Base-by-base conservation (phyloP, 2,888 invertebrate species). In the Cinara cedri region DNA sequence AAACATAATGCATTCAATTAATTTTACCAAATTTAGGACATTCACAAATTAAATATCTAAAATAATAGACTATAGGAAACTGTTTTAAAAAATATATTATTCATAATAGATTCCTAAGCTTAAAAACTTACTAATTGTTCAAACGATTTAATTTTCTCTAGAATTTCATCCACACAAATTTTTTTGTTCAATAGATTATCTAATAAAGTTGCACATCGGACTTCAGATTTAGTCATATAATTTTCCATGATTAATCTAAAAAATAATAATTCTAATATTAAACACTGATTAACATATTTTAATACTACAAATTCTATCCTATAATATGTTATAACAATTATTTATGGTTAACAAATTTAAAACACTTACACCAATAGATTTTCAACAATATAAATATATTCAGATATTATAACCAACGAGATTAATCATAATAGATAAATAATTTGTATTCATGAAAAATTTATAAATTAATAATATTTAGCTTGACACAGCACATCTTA, bases 161-260 rank as follows among this genome's bases (percentile, higher is more conserved):
- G 21, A 60, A 78, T 62, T 6, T 60, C 70, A n/a, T 70, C 34
- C 4, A 42, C 34, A 57, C 60, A 8, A 1, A 78, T 78, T 13
- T 78, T 78, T 70, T 78, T 60, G 24, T 70, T 21, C 14, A 78
- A n/a, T 24, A 78, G 11, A 62, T 78, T 78, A 9, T 78, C 70
- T 57, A 78, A 3, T 42, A 78, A 62, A 62, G 70, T 78, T 13
- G 78, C 78, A 62, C 78, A 78, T 8, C 78, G 78, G 21, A 78
- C 78, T 21, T 78, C 78, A 34, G 78, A 78, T 70, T 78, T 78
- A n/a, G 78, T 60, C 78, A 78, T 78, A 26, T 19, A 42, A 51
- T 68, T 78, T 11, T 78, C 60, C 78, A 78, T 78, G 68, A 13
- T 70, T 46, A 49, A 72, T 16, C 34, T 26, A 21, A 34, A 63